Evolutionary conservation across 23 tunicate genomes (phyloP).

Genomic region (Phallusia fumigata): DNA sequence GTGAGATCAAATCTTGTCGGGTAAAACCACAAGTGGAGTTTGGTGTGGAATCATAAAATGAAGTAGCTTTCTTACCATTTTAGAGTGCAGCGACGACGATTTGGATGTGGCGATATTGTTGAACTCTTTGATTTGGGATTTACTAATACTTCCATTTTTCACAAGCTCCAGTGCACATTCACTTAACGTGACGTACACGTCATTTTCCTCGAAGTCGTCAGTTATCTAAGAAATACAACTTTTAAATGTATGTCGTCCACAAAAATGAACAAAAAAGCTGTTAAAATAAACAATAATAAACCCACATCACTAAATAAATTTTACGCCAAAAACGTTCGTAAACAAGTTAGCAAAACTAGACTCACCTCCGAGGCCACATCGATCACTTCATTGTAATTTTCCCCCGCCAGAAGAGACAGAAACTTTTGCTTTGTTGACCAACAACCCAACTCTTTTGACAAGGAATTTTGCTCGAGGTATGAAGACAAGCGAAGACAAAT

Average conservation of each 20-base stretch:
- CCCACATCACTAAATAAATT: too few species aligned
- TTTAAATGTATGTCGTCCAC: too few species aligned
- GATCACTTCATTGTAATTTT: background rate
- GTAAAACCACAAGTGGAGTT: too few species aligned
- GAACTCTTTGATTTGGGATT: background rate
- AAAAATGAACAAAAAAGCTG: too few species aligned
- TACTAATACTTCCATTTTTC: background rate
- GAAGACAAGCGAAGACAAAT: background rate
- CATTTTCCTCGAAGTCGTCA: constrained; percentile 1
- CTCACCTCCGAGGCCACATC: background rate
- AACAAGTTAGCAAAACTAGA: too few species aligned
- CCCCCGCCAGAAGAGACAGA: background rate
- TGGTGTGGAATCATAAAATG: background rate
- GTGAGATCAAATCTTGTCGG: too few species aligned
- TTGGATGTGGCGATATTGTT: background rate
- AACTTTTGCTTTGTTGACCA: constrained; percentile 2
- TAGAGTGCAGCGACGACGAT: background rate
- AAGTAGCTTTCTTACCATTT: background rate
- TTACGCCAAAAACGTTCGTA: too few species aligned
- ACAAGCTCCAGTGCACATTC: background rate
- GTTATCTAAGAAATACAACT: background rate
- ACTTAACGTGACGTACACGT: background rate
- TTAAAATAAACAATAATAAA: too few species aligned
- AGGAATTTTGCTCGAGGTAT: background rate
- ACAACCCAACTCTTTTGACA: background rate